Base-by-base conservation (phyloP, 2,113 vertebrate species). In the Oryzias curvinotus region DNA sequence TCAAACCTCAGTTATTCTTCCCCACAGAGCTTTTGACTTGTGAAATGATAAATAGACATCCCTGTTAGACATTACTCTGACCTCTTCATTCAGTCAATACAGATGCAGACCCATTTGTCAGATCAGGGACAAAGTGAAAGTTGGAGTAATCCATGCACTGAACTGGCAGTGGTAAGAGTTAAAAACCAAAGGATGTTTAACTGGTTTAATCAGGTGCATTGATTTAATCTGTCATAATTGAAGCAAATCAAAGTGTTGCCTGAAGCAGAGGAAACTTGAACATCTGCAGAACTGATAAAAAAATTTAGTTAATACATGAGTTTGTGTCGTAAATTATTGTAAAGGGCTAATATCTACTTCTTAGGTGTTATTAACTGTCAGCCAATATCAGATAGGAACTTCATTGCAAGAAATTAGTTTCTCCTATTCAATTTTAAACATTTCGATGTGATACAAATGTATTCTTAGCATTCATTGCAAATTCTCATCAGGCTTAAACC, bases 1-100 rank as follows among this genome's bases (percentile, higher is more conserved):
- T 90, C 81, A 90, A 81, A 72, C 30, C 75, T 75, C 68, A 36
- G 66, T 85, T 50, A 52, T 47, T 73, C 69, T 62, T 26, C 69
- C 50, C 63, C 41, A 55, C 64, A 61, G 52, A 71, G 63, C 59
- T 18, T 60, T 17, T 80, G 80, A 67, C 79, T 69, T 81, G 57
- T 52, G 25, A 63, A 50, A 70, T 75, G 80, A 81, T 81, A 48
- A 71, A 84, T 79, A 73, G 61, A 68, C 52, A 51, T 57, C 55
- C 72, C 55, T 55, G 76, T 68, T 59, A 55, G 70, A 53, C 75
- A 72, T 71, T 57, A 63, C 63, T 59, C 56, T 48, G 77, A 74
- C 80, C 75, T 66, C 52, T 19, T 56, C 63, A 43, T 58, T 70
- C 61, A 65, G 50, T 83, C 76, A 80, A 73, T 78, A 68, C 19